Base-by-base conservation (phyloP, 2,888 invertebrate species). In the Fragum fragum region DNA sequence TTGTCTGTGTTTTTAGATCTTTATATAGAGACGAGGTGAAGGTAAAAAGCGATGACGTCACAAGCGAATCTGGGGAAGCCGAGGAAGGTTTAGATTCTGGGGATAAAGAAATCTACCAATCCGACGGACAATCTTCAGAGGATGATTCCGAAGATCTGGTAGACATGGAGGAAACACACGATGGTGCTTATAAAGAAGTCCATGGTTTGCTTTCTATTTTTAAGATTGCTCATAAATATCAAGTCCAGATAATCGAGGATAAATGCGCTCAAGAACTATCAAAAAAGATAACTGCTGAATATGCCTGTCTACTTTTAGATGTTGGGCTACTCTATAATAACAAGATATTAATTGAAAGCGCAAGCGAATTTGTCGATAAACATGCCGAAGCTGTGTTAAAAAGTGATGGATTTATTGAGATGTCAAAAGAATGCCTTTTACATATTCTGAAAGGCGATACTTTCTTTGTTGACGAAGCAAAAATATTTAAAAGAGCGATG, bases 361-460 rank as follows among this genome's bases (percentile, higher is more conserved):
- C 66, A 5, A 18, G 61, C 18, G 32, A 71, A n/a, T 77, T 76
- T 23, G 77, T 81, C 21, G 81, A 81, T 32, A 73, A 76, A 29
- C 47, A 77, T 55, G 76, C 63, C 21, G 76, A 63, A 57, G 53
- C 73, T 18, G 36, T 81, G 29, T 68, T 81, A 11, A 63, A 71
- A 29, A 63, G 59, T 16, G 74, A 73, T 2, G 76, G 66, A 26
- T 81, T 81, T 14, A 23, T 70, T 36, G 81, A 81, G 2, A 9
- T 81, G 18, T 72, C 66, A 52, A 47, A 52, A 18, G 28, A 66
- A 7, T 55, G 76, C 11, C 69, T 80, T 32, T 39, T 57, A 2
- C 72, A 68, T 59, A 59, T 80, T 18, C 9, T 80, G 2, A 75
- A 68, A 42, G 76, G 80, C 3, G 72, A 80, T 28, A 80, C 76